Evolutionary conservation across 2,888 invertebrate genomes (phyloP), one percentile per base, ranked within the genome.

Genomic region (Caenorhabditis afra): DNA sequence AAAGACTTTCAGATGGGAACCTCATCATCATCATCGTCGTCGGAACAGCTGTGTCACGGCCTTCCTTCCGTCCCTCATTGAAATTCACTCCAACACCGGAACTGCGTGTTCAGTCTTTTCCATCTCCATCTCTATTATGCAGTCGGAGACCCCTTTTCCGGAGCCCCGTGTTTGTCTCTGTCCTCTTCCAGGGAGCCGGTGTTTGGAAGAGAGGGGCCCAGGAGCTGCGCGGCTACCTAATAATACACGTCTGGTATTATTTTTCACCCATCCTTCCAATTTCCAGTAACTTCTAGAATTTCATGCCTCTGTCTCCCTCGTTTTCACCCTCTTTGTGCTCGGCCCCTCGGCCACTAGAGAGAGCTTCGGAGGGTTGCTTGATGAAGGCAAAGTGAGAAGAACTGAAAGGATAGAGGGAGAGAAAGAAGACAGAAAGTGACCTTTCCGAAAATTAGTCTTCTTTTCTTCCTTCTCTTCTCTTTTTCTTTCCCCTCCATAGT

Each of bases 251-350:
- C 49, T 62, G 29, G 73, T 64, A 73, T 73, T 73, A 64, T 73
- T 73, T 73, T 73, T 73, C 73, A 73, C 64, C 64, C 64, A 57
- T 64, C 73, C 71, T 49, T 47, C 47, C 62, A 39, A 49, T 73
- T 71, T 73, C 58, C 58, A 73, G 73, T 64, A 65, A 73, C 64
- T 73, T 73, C 73, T 73, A 73, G 64, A 73, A 73, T 73, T 73
- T 73, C 73, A 73, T 64, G 57, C 53, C 61, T 35, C 55, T 35
- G 22, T 47, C 53, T 53, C 35, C 14, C 52, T 16, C 23, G 3
- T 12, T 8, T 12, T 47, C 5, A 16, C 58, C 18, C 22, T 41
- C 41, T 16, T 57, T 16, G 8, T 37, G 39, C 23, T 29, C n/a
- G 53, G 29, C 35, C 29, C 29, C 29, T 29, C 29, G 4, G 29